phyloP scores from a whole-genome alignment of 2,113 vertebrate species.

The Chaetops frenatus region DNA sequence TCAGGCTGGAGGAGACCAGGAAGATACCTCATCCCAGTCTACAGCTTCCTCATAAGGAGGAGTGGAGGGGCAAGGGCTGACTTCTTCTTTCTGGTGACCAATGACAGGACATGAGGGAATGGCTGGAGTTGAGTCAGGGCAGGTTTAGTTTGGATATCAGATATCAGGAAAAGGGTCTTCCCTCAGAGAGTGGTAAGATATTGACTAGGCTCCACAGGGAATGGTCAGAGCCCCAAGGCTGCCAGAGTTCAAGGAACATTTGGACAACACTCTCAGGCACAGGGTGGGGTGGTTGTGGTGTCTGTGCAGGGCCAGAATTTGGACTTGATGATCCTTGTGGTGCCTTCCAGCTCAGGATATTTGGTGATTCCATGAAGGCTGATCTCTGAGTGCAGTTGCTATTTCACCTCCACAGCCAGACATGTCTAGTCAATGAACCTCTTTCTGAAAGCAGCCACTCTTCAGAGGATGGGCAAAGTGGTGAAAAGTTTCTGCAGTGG shows the following conservation, averaged over 20 bases:
- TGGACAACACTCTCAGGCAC: neutral
- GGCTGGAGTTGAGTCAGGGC: neutral
- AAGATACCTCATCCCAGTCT: neutral
- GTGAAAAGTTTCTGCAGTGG: neutral
- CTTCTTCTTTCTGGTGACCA: neutral
- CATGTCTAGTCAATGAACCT: neutral
- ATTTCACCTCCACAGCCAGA: neutral
- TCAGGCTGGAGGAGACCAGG: neutral
- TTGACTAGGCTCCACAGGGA: neutral
- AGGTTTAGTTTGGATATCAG: neutral
- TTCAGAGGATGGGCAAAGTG: neutral
- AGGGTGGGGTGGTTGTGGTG: too few species aligned
- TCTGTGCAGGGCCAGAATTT: neutral
- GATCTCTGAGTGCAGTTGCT: accelerated
- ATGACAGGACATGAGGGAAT: neutral
- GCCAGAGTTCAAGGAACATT: neutral
- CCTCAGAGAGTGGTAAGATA: neutral
- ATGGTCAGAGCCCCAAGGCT: neutral
- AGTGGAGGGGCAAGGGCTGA: neutral
- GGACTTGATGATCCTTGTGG: neutral
- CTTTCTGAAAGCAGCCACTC: neutral
- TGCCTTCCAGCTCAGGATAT: neutral
- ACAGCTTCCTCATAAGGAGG: neutral
- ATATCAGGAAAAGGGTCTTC: neutral
- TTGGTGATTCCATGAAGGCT: neutral